These are phyloP conservation scores for Hydrocynus forskahlii DNA, from an alignment of 2,797 vertebrate genomes.

Conservation along the genomic window DNA sequence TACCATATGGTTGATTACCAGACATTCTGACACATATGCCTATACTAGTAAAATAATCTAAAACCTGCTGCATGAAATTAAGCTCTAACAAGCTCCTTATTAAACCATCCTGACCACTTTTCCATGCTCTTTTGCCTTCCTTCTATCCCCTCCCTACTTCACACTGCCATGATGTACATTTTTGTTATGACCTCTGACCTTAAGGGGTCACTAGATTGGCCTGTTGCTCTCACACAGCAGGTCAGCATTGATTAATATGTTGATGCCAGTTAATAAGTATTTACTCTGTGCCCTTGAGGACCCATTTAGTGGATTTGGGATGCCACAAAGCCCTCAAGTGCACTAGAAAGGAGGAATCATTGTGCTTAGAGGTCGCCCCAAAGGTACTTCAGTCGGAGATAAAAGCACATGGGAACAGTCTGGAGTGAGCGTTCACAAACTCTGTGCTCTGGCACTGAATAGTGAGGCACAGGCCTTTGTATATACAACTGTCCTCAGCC, in stretches of 20 bases:
- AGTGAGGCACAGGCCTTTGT: conserved; percentile 3
- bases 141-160: not conserved
- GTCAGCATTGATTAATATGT: conserved; percentile 55
- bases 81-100: not conserved
- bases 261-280: conserved; percentile 36
- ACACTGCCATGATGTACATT: conserved; percentile 49
- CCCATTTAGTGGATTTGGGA: conserved; percentile 8
- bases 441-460: conserved; percentile 2
- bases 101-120: not conserved
- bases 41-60: too few relatives aligned
- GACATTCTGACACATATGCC: too few relatives aligned
- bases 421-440: conserved; percentile 26
- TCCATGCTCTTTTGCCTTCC: conserved; percentile 24
- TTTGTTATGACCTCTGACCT: conserved; percentile 57
- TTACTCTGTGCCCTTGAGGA: conserved; percentile 3
- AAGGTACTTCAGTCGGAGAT: not conserved
- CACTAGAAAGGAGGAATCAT: conserved; percentile 26
- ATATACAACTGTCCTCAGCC: conserved; percentile 33
- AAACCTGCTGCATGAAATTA: not conserved
- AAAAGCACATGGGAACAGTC: conserved; percentile 35
- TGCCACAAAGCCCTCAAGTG: conserved; percentile 3
- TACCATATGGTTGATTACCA: too few relatives aligned
- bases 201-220: conserved; percentile 39
- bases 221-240: conserved; percentile 21
- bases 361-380: conserved; percentile 6